phyloP scores from a whole-genome alignment of 2,797 vertebrate genomes.

The Pseudopleuronectes americanus region DNA sequence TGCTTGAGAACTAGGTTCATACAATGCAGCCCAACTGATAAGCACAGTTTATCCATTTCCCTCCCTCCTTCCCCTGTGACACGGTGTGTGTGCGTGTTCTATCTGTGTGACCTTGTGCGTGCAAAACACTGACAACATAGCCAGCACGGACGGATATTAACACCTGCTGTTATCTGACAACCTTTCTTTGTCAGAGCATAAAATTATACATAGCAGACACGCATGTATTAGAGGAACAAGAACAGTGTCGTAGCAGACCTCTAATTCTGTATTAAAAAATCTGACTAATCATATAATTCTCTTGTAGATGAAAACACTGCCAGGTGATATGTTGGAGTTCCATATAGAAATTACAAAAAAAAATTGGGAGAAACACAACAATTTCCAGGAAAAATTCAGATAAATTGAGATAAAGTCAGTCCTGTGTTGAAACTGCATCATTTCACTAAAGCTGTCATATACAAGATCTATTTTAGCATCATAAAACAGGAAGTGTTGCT shows the following conservation, averaged over 20 bases:
- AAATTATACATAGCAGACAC: slow-evolving; percentile 8
- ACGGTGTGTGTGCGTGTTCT: slow-evolving; percentile 14
- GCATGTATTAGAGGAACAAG: neutral
- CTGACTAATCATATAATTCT: neutral
- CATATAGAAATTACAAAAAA: neutral
- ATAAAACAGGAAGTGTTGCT: slow-evolving; percentile 31
- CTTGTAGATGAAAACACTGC: neutral
- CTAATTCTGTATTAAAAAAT: slow-evolving; percentile 17
- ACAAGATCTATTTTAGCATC: slow-evolving; percentile 34
- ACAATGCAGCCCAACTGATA: slow-evolving; percentile 42
- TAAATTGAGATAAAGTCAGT: neutral
- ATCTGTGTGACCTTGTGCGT: slow-evolving; percentile 47
- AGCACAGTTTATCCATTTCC: slow-evolving; percentile 31
- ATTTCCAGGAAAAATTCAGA: slow-evolving; percentile 2
- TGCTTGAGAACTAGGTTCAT: slow-evolving; percentile 24
- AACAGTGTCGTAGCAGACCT: neutral
- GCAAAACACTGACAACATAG: slow-evolving; percentile 20
- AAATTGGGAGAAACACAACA: slow-evolving; percentile 3
- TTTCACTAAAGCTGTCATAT: slow-evolving; percentile 22
- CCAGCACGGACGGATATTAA: slow-evolving; percentile 44
- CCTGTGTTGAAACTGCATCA: slow-evolving; percentile 20
- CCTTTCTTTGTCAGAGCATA: slow-evolving; percentile 16
- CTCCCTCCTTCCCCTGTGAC: neutral
- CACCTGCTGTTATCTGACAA: slow-evolving; percentile 52
- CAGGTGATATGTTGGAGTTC: neutral